phyloP scores from a whole-genome alignment of 2,797 vertebrate genomes.

The Cirrhinus molitorella region DNA sequence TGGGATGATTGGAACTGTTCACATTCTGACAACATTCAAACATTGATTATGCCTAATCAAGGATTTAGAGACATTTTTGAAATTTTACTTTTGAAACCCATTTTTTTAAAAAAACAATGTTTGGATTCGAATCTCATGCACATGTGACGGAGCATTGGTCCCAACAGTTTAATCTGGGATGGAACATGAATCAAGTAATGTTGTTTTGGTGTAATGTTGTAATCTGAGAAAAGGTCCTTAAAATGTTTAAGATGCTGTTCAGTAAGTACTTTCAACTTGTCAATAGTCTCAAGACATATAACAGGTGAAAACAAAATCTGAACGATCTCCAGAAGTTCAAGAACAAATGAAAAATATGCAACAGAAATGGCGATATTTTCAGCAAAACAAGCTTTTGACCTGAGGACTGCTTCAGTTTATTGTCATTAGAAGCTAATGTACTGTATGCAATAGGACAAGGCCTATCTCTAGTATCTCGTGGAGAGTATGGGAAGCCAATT shows the following conservation, averaged over 20 bases:
- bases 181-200: slow-evolving; percentile 52
- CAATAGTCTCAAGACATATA: slow-evolving; percentile 8
- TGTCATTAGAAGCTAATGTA: slow-evolving; percentile 39
- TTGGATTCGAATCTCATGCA: slow-evolving; percentile 53
- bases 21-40: slow-evolving; percentile 56
- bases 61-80: slow-evolving; percentile 44
- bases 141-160: slow-evolving; percentile 47
- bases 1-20: slow-evolving; percentile 30
- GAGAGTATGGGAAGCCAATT: slow-evolving; percentile 30
- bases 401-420: slow-evolving; percentile 36
- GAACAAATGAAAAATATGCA: slow-evolving; percentile 30
- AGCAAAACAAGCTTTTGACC: slow-evolving; percentile 34
- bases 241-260: slow-evolving; percentile 58
- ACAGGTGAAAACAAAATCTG: slow-evolving; percentile 24
- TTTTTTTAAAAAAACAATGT: slow-evolving; percentile 38
- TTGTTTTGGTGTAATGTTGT: slow-evolving; percentile 56
- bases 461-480: slow-evolving; percentile 18
- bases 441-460: background rate
- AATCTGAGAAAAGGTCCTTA: slow-evolving; percentile 49
- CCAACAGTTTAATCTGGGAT: slow-evolving; percentile 52
- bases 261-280: slow-evolving; percentile 40
- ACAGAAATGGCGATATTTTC: slow-evolving; percentile 42
- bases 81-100: slow-evolving; percentile 35
- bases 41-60: slow-evolving; percentile 47
- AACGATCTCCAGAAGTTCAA: slow-evolving; percentile 46